phyloP scores from a whole-genome alignment of 1,140 invertebrate genomes.

The Halotydeus destructor region DNA sequence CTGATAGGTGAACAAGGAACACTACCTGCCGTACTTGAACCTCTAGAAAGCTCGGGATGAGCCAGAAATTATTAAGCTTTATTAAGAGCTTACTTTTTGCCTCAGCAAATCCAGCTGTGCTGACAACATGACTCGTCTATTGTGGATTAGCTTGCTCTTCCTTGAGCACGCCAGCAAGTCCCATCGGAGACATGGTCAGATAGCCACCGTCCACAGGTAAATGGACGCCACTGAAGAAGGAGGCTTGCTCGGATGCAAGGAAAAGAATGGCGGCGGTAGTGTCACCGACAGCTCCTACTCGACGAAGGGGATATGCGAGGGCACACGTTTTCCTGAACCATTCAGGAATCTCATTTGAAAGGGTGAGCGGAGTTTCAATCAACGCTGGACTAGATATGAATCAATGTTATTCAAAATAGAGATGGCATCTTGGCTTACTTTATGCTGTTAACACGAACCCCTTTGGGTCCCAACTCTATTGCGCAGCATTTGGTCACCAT shows the following conservation, averaged over 20 bases:
- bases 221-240: conserved; percentile 54
- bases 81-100: too few relatives aligned
- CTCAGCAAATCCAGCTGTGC: too few relatives aligned
- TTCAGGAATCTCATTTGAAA: not conserved
- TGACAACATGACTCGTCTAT: too few relatives aligned
- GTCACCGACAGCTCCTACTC: conserved; percentile 41
- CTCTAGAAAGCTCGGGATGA: too few relatives aligned
- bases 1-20: too few relatives aligned
- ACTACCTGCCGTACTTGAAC: too few relatives aligned
- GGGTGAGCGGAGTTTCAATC: not conserved
- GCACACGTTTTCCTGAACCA: too few relatives aligned
- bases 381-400: not conserved
- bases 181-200: too few relatives aligned
- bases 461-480: conserved; percentile 20
- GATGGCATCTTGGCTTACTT: too few relatives aligned
- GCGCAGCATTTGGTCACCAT: conserved; percentile 52
- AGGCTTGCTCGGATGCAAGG: conserved; percentile 51
- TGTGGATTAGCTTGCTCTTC: too few relatives aligned
- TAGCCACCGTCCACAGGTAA: conserved; percentile 57
- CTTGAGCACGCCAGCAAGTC: too few relatives aligned
- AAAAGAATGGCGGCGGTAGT: conserved; percentile 62
- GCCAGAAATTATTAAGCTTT: too few relatives aligned
- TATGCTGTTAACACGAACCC: conserved; percentile 47
- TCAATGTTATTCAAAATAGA: not conserved
- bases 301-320: conserved; percentile 17